A percentile compares a stretch with the other conserved stretches of the same genome.
Evolutionary conservation across 2,113 vertebrate species (phyloP).

Genomic region (Corvus cornix): DNA sequence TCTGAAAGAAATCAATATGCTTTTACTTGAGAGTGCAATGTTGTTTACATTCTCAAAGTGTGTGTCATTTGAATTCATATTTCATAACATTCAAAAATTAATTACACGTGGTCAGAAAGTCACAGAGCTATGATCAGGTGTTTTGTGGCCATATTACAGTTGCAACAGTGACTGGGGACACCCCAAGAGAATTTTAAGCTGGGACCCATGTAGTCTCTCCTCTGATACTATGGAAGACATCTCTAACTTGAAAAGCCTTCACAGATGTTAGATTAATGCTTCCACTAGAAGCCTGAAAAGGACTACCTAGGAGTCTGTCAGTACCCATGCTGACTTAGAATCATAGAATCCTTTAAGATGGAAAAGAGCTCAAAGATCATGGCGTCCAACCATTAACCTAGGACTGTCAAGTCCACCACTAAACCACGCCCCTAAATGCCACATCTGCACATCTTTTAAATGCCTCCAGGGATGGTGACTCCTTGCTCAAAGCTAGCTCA

Average conservation of each 20-base stretch:
- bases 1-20: background rate
- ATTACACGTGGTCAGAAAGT: background rate
- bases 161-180: background rate
- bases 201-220: background rate
- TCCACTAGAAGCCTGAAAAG: background rate
- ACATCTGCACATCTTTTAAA: background rate
- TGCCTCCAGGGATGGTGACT: background rate
- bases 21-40: background rate
- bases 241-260: background rate
- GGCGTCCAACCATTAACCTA: background rate
- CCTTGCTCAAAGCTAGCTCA: background rate
- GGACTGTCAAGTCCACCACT: background rate
- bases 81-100: background rate
- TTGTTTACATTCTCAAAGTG: background rate
- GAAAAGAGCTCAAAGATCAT: background rate
- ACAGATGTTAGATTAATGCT: background rate
- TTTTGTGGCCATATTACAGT: background rate
- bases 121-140: background rate
- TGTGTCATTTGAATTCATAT: background rate
- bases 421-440: background rate
- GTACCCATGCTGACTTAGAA: background rate
- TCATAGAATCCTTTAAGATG: background rate
- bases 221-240: background rate
- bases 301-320: background rate
- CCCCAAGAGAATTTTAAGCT: background rate